Evolutionary conservation across 2,888 invertebrate genomes (phyloP).

Genomic region (Ormyrus labotus): DNA sequence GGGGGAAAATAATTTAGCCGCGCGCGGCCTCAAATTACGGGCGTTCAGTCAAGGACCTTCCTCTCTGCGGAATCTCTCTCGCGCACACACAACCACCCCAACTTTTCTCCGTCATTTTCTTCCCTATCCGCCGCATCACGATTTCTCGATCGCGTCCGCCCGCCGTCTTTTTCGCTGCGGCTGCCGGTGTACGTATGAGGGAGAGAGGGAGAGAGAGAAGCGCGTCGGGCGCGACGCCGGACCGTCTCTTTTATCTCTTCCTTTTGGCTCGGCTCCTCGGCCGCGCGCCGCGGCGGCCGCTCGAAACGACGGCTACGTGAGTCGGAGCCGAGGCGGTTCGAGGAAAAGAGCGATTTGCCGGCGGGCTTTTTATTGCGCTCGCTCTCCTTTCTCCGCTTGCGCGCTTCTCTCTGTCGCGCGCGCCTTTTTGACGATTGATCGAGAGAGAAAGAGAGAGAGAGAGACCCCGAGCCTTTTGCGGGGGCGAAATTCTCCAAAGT

Average conservation of each 20-base stretch:
- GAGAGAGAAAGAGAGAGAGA: neutral
- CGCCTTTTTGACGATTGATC: conserved; percentile 50
- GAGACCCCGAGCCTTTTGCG: conserved; percentile 9
- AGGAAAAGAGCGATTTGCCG: conserved; percentile 49
- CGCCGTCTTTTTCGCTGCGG: neutral
- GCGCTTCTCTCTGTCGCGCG: conserved; percentile 32
- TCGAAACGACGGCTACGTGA: conserved; percentile 34
- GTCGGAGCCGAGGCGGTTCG: conserved; percentile 8
- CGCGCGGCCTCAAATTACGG: too few species aligned
- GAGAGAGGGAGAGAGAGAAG: too few species aligned
- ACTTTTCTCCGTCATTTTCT: too few species aligned
- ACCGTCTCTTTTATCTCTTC: conserved; percentile 11
- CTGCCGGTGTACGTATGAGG: too few species aligned
- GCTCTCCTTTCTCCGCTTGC: conserved; percentile 11
- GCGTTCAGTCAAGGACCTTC: too few species aligned
- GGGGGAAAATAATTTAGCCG: too few species aligned
- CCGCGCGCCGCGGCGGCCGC: neutral
- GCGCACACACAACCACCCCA: too few species aligned
- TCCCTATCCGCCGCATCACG: too few species aligned
- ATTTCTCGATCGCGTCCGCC: too few species aligned
- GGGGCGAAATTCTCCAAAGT: conserved; percentile 21
- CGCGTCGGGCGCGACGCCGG: neutral
- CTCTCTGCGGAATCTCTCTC: too few species aligned
- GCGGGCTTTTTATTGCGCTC: conserved; percentile 40
- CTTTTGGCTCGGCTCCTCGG: conserved; percentile 17